Evolutionary conservation across 92 coral and sea anemone species (phyloP).

Genomic region (Epizoanthus ramosus): DNA sequence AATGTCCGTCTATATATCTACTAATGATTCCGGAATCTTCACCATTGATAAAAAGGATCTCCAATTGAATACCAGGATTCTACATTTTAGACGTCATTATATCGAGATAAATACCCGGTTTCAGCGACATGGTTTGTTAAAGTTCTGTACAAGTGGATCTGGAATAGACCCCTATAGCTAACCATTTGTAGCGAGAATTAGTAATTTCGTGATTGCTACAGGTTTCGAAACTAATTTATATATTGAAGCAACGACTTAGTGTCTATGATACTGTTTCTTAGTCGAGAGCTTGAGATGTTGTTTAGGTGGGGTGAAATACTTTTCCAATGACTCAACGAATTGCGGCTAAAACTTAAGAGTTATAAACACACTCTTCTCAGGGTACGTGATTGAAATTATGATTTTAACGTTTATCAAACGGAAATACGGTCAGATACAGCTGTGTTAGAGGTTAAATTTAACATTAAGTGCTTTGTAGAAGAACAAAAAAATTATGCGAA

Average conservation of each 20-base stretch:
- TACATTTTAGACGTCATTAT: not conserved
- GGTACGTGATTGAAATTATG: slow-evolving; percentile 27
- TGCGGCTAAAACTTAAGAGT: slow-evolving; percentile 27
- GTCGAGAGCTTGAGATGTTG: slow-evolving; percentile 20
- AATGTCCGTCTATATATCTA: not conserved
- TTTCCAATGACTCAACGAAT: slow-evolving; percentile 39
- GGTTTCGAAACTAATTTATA: slow-evolving; percentile 29
- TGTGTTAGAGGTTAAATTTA: slow-evolving; percentile 8
- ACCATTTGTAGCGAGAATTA: not conserved
- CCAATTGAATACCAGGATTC: not conserved
- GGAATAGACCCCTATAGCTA: not conserved
- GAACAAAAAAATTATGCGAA: not conserved
- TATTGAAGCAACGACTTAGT: slow-evolving; percentile 33
- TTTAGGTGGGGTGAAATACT: slow-evolving; percentile 20
- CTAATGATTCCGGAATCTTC: slow-evolving; percentile 9
- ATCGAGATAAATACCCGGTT: not conserved
- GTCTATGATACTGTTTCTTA: slow-evolving; percentile 12
- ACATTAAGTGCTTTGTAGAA: slow-evolving; percentile 12
- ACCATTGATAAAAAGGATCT: not conserved
- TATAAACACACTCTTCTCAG: not conserved
- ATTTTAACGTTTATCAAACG: slow-evolving; percentile 32
- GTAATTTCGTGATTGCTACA: not conserved
- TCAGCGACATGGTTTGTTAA: not conserved
- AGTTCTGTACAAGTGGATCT: slow-evolving; percentile 10
- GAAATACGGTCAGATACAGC: slow-evolving; percentile 18